Evolutionary conservation across 2,888 invertebrate genomes (phyloP).

Genomic region (Papilio demoleus): DNA sequence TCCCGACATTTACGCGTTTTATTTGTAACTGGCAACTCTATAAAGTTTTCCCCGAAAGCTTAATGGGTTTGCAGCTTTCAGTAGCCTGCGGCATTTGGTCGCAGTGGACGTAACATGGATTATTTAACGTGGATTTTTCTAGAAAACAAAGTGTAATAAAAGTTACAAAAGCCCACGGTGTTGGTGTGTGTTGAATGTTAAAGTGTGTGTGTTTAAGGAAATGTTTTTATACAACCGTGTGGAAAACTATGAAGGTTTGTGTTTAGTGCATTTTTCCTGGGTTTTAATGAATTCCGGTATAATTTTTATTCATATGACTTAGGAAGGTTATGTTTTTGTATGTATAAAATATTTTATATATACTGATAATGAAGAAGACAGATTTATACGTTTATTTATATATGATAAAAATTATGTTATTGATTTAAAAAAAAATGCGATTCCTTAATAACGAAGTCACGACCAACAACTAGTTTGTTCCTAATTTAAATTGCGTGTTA

Average conservation of each 20-base stretch:
- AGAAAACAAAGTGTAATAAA: conserved; percentile 33
- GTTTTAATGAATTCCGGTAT: background rate
- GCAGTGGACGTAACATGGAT: conserved; percentile 11
- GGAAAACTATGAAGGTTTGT: conserved; percentile 33
- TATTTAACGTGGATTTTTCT: conserved; percentile 8
- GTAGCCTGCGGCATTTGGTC: conserved; percentile 39
- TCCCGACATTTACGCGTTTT: background rate
- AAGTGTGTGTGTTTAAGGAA: conserved; percentile 1
- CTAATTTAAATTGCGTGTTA: too few relatives aligned
- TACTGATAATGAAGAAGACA: too few relatives aligned
- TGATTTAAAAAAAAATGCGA: too few relatives aligned
- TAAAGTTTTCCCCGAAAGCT: conserved; percentile 35
- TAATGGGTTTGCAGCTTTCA: conserved; percentile 39
- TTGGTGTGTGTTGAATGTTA: conserved; percentile 15
- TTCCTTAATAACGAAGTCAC: too few relatives aligned
- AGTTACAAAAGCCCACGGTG: conserved; percentile 18
- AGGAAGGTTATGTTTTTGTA: background rate
- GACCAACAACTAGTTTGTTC: too few relatives aligned
- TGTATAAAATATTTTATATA: too few relatives aligned
- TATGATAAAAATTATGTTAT: too few relatives aligned
- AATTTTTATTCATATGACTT: background rate
- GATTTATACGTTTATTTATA: too few relatives aligned
- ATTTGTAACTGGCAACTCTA: conserved; percentile 23
- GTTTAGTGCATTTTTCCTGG: conserved; percentile 22
- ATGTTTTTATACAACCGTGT: background rate